Evolutionary conservation across 2,113 vertebrate genomes (phyloP), one percentile per base, ranked within the genome.

Genomic region (Nibea coibor): DNA sequence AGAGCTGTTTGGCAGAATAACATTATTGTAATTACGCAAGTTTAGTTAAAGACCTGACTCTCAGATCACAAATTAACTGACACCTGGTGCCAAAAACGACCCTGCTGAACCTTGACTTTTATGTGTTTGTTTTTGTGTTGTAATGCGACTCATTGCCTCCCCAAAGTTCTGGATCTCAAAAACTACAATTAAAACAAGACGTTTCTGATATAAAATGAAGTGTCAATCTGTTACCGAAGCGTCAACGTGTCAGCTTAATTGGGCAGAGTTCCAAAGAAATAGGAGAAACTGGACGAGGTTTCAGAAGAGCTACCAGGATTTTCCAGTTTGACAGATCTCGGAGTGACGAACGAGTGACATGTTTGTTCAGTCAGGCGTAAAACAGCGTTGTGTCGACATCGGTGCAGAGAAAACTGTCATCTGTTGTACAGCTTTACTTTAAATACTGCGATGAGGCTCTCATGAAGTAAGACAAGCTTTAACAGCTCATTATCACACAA

Each of bases 1-100:
- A 47, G 19, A n/a, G 7, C 39, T 31, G 53, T 74, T 57, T 64
- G 26, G 51, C 72, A 77, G 80, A 72, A 72, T 81, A 78, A 63
- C 22, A 65, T 74, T 58, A 54, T 16, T 66, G 19, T 58, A 51
- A 26, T 75, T 47, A 16, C 22, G 45, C 65, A 67, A 69, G 9
- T 62, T 39, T 22, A 39, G 24, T 56, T 43, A 51, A 62, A 22
- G 35, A 47, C 12, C 10, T 1, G 8, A 78, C 10, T 62, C 12
- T 39, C 15, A 54, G 10, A 53, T 74, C 17, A 15, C 71, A 61
- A 58, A 3, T 57, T 20, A 53, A n/a, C 51, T 15, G 22, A 8
- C 59, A 20, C 12, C 47, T 45, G 76, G 3, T 54, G 48, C 35
- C 47, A 62, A 28, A 31, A 63, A 53, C 42, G 17, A 71, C 12